Evolutionary conservation across 2,888 invertebrate genomes (phyloP).

Genomic region (Rhorus exstirpatorius): DNA sequence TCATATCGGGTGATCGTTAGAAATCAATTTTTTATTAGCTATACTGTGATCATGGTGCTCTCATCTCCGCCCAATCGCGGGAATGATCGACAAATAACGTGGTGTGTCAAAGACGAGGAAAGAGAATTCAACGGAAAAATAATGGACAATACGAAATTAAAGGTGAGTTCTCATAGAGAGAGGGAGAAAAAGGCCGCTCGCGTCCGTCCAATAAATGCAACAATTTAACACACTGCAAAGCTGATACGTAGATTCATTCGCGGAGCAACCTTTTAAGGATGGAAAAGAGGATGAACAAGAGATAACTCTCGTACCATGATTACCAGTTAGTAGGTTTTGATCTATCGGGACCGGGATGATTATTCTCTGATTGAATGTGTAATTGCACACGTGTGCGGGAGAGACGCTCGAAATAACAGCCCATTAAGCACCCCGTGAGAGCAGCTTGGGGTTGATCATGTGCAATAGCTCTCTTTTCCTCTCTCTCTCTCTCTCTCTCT

Average conservation of each 20-base stretch:
- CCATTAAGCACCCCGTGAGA: slow-evolving; percentile 72
- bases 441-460: slow-evolving; percentile 52
- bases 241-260: slow-evolving; percentile 41
- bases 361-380: slow-evolving; percentile 81
- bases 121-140: no score
- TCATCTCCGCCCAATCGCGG: slow-evolving; percentile 47
- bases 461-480: slow-evolving; percentile 30
- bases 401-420: slow-evolving; percentile 76
- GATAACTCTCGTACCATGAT: slow-evolving; percentile 61
- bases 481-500: slow-evolving; percentile 16
- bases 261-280: slow-evolving; percentile 18
- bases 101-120: slow-evolving; percentile 11
- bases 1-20: slow-evolving; percentile 1
- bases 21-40: slow-evolving; percentile 71
- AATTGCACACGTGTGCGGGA: slow-evolving; percentile 75
- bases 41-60: slow-evolving; percentile 51
- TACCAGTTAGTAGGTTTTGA: slow-evolving; percentile 73
- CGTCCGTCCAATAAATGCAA: slow-evolving; percentile 70
- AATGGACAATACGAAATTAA: slow-evolving; percentile 52
- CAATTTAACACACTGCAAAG: slow-evolving; percentile 39
- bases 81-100: slow-evolving; percentile 21
- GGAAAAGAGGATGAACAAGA: slow-evolving; percentile 11
- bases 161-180: slow-evolving; percentile 49
- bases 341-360: slow-evolving; percentile 76
- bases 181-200: slow-evolving; percentile 46